phyloP scores from a whole-genome alignment of 2,113 vertebrate genomes.

The Halcyon malimbica region DNA sequence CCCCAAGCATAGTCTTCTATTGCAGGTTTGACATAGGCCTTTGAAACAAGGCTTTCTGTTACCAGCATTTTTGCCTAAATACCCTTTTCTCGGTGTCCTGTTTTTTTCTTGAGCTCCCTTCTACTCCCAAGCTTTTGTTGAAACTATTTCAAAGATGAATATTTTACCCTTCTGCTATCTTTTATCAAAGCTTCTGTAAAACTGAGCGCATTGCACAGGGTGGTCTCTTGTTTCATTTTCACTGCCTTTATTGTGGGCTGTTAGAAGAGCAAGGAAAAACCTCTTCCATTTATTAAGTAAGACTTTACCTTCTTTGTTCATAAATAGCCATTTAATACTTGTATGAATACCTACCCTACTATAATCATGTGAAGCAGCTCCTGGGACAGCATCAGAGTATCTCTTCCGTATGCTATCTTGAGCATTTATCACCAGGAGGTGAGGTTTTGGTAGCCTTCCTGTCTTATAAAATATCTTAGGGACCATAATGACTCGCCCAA shows the following conservation, averaged over 20 bases:
- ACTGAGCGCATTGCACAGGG: neutral
- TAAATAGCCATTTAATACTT: neutral
- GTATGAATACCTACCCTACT: neutral
- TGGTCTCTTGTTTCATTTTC: neutral
- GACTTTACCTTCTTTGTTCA: neutral
- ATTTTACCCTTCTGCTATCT: neutral
- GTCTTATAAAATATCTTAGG: neutral
- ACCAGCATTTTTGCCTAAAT: fast-evolving
- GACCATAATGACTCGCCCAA: neutral
- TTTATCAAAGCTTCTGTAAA: neutral
- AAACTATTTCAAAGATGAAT: neutral
- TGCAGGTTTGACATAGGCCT: neutral
- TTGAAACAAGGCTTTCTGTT: neutral
- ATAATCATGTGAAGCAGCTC: neutral
- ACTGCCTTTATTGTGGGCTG: neutral
- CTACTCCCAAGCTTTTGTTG: neutral
- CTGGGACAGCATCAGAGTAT: neutral
- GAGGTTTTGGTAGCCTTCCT: neutral
- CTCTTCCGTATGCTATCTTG: neutral
- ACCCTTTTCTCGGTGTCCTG: neutral
- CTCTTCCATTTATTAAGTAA: neutral
- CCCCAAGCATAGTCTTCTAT: neutral
- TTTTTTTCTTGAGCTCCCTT: neutral
- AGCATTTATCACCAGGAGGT: neutral
- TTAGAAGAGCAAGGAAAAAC: neutral